Base-by-base conservation (phyloP, 2,113 vertebrate species). In the Lontra canadensis region DNA sequence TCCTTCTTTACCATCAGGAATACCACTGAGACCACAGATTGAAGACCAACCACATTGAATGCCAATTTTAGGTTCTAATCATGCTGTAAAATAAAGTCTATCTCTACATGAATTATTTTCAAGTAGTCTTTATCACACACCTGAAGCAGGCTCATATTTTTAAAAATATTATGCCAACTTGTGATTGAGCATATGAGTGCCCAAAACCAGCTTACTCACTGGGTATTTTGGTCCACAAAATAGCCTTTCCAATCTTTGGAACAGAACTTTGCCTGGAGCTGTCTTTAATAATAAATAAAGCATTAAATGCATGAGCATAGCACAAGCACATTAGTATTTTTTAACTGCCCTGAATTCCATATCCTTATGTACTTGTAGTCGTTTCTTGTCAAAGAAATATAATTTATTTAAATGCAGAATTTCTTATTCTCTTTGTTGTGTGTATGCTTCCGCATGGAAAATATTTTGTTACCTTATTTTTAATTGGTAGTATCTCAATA, bases 221-320 rank as follows among this genome's bases (percentile, higher is more conserved):
- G 26, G 7, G 1, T 93, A 61, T 78, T 93, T 94, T 88, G 91
- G 57, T 78, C 23, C 29, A 47, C 59, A 9, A 83, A 96, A 67
- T 89, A 42, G 31, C 15, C 26, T 79, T 96, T 92, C 47, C 21
- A 49, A 23, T 76, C 79, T 96, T 83, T 49, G 69, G 34, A 97
- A 80, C 36, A 80, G 47, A 95, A 76, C 26, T 87, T 92, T 95
- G 44, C 96, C 95, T 94, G 3, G 17, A 83, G 92, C 78, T 97
- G 2, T 94, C 47, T 94, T 97, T 96, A 98, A 96, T 97, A 94
- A 95, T 95, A 93, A 25, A 98, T 92, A 69, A 96, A 95, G n/a
- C 14, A 74, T 80, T 84, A 95, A 95, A 69, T 92, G 36, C 73
- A 76, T 47, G 34, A 76, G 6, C 17, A 71, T 0, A 90, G 42